Conservation (phyloP, 23 tunicate species). For the Diplosoma virens region DNA sequence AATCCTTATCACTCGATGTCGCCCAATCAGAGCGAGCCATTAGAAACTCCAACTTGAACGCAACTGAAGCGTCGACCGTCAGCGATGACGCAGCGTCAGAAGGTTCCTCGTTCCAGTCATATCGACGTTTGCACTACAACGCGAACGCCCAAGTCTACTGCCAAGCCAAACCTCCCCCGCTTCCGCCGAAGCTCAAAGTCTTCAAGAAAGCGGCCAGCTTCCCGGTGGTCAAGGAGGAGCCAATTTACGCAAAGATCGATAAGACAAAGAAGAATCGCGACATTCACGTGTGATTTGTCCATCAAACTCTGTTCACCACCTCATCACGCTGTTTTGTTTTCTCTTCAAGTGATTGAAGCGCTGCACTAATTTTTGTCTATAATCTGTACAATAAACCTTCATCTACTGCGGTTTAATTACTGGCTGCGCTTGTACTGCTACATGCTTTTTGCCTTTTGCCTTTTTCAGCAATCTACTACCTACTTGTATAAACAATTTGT, state of each 20-base stretch:
- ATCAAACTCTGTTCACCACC: no score
- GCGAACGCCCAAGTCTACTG: constrained; percentile 24
- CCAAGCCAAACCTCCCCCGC: constrained; percentile 45
- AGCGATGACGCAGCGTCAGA: no score
- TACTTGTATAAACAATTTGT: no score
- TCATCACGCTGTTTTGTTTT: no score
- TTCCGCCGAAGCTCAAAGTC: constrained; percentile 33
- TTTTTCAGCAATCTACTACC: no score
- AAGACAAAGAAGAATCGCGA: constrained; percentile 43
- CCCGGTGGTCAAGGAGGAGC: constrained; percentile 36
- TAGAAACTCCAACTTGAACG: constrained; percentile 69
- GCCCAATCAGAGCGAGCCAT: no score
- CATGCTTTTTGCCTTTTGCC: no score
- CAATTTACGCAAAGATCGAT: constrained; percentile 61
- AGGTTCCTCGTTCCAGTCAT: no score
- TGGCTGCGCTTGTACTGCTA: no score
- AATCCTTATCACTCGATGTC: constrained; percentile 22
- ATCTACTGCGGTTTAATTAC: no score
- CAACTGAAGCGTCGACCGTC: constrained; percentile 48
- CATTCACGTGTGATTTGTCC: background rate
- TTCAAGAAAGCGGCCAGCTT: background rate
- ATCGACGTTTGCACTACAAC: constrained; percentile 26
- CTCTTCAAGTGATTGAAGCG: background rate
- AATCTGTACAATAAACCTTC: no score
- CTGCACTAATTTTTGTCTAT: no score